Base-by-base conservation (phyloP, 2,113 vertebrate species). In the Podarcis raffonei region DNA sequence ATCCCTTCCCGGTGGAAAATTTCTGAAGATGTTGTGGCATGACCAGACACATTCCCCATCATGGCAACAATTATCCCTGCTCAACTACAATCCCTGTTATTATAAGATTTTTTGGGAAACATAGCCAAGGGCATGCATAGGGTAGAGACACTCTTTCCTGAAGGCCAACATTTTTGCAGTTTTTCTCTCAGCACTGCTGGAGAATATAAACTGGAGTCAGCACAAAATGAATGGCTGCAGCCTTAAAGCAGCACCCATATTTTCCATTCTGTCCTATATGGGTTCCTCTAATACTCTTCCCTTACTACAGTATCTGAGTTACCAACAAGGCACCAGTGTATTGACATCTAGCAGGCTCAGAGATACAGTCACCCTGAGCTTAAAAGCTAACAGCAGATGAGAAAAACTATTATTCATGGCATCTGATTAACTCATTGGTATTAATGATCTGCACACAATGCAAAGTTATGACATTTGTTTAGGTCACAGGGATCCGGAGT, bases 61-160 rank as follows among this genome's bases (percentile, higher is more conserved):
- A 0, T 2, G 0, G 0, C 1, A 66, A 42, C 68, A 71, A 85
- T 76, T 0, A 0, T 0, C 2, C 32, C 88, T 1, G 3, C 66
- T 85, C 65, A 0, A 0, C 9, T 69, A 32, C 0, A 0, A n/a
- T 79, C 20, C 7, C 76, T 72, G 8, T 83, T 83, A 76, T 76
- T 83, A 68, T 0, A 0, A 0, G 0, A 6, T 81, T 53, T n/a
- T 77, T 74, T 0, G 0, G 68, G 68, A 90, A 89, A 87, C 39
- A 16, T 0, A 0, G 35, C 0, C 0, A 4, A 66, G 37, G 76
- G 39, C 18, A 32, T 9, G 0, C 0, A 83, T 2, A 35, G 37
- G 74, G 42, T 4, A 79, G 59, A 9, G 69, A 12, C 66, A 75
- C 1, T 12, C 37, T 16, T 57, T 22, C 37, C 39, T 68, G 37